A percentile compares a stretch with the other conserved stretches of the same genome.
Conservation (phyloP, 2,797 vertebrate genomes). For the Carapus acus region DNA sequence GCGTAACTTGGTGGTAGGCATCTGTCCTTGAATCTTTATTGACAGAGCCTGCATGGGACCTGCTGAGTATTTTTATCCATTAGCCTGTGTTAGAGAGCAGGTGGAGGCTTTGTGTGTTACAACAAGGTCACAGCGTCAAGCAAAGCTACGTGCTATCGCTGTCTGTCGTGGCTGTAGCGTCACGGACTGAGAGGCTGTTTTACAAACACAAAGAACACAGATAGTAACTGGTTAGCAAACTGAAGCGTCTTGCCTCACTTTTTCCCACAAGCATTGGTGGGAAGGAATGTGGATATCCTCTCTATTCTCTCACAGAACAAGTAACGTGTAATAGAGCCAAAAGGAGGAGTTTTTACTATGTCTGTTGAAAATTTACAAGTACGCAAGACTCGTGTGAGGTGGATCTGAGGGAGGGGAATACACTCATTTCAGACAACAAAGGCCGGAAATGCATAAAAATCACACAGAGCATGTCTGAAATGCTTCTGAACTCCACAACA, state of each 20-base stretch:
- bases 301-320: too few species aligned
- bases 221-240: slow-evolving; percentile 15
- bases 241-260: too few species aligned
- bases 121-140: slow-evolving; percentile 65
- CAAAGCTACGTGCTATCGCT: slow-evolving; percentile 31
- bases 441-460: too few species aligned
- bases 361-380: too few species aligned
- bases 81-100: slow-evolving; percentile 68
- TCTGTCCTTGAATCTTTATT: slow-evolving; percentile 71
- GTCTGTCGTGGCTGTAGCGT: slow-evolving; percentile 20
- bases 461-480: too few species aligned
- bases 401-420: too few species aligned
- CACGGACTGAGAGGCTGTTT: slow-evolving; percentile 16
- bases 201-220: slow-evolving; percentile 20
- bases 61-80: slow-evolving; percentile 72
- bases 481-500: too few species aligned
- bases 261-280: background rate
- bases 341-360: too few species aligned
- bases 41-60: slow-evolving; percentile 69
- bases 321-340: too few species aligned
- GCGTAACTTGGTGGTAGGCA: slow-evolving; percentile 59
- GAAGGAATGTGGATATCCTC: too few species aligned
- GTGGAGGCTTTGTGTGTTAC: slow-evolving; percentile 67
- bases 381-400: too few species aligned
- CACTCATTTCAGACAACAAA: too few species aligned